Evolutionary conservation across 2,888 invertebrate genomes (phyloP).

Genomic region (Caenorhabditis plicata): DNA sequence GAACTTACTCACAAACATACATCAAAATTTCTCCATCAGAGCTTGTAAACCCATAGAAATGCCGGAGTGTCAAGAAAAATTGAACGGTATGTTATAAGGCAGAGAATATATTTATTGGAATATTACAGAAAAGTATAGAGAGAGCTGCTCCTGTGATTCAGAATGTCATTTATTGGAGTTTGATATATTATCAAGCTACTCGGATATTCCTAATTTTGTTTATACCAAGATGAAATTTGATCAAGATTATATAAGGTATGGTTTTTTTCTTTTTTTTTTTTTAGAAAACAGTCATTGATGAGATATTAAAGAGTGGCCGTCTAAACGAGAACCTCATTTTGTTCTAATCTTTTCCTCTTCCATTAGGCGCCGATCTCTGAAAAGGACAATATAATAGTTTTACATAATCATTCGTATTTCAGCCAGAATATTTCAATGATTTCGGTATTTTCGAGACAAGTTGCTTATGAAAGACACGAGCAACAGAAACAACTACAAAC

Average conservation of each 20-base stretch:
- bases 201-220: conserved; percentile 6
- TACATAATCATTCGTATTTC: too few relatives aligned
- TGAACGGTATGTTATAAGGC: neutral
- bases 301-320: too few relatives aligned
- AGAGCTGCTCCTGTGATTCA: conserved; percentile 24
- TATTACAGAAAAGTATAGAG: neutral
- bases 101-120: neutral
- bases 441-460: conserved; percentile 40
- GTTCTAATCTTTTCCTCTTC: too few relatives aligned
- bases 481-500: conserved; percentile 55
- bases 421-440: conserved; percentile 27
- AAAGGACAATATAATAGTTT: too few relatives aligned
- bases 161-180: conserved; percentile 45
- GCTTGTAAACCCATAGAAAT: conserved; percentile 14
- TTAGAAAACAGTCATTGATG: too few relatives aligned
- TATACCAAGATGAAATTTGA: conserved; percentile 2
- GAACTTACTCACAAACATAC: conserved; percentile 1
- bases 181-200: conserved; percentile 24
- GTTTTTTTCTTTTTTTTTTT: neutral
- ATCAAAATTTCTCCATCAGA: neutral
- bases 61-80: neutral
- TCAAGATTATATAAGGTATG: conserved; percentile 17
- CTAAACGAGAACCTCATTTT: too few relatives aligned
- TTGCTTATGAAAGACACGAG: conserved; percentile 47
- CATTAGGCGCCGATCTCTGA: too few relatives aligned